Evolutionary conservation across 2,888 invertebrate species (phyloP).

Genomic region (Pocota personata): DNA sequence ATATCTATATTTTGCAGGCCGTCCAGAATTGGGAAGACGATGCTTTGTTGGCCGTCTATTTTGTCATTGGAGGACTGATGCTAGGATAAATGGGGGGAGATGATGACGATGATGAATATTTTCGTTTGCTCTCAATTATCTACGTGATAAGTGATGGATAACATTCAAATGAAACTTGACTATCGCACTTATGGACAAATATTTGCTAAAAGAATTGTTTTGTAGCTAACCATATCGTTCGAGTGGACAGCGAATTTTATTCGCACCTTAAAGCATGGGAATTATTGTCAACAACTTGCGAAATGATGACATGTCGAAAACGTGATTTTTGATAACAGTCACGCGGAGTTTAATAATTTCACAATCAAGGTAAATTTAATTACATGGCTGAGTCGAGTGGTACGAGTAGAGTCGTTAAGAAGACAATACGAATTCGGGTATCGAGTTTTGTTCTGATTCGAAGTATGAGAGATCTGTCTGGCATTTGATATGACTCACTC

Average conservation of each 20-base stretch:
- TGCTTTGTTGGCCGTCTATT: background rate
- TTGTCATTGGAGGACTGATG: background rate
- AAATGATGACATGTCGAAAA: background rate
- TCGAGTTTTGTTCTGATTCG: background rate
- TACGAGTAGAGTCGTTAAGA: background rate
- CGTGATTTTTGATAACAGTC: background rate
- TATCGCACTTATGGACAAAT: conserved; percentile 31
- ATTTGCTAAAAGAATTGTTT: conserved; percentile 22
- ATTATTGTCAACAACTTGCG: background rate
- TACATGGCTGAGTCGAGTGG: background rate
- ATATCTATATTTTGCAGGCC: background rate
- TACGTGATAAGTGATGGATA: conserved; percentile 43
- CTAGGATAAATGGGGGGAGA: background rate
- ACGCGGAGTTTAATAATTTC: background rate
- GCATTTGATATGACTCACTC: background rate
- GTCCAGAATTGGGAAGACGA: background rate
- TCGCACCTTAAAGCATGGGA: background rate
- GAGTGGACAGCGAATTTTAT: background rate
- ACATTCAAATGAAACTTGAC: conserved; percentile 43
- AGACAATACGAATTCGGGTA: background rate
- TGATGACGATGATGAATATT: background rate
- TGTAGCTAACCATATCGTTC: background rate
- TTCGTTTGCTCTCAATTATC: conserved; percentile 29
- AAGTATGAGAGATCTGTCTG: background rate
- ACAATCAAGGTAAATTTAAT: background rate